phyloP scores from a whole-genome alignment of 2,888 invertebrate species.

The Ornithoptera alexandrae region DNA sequence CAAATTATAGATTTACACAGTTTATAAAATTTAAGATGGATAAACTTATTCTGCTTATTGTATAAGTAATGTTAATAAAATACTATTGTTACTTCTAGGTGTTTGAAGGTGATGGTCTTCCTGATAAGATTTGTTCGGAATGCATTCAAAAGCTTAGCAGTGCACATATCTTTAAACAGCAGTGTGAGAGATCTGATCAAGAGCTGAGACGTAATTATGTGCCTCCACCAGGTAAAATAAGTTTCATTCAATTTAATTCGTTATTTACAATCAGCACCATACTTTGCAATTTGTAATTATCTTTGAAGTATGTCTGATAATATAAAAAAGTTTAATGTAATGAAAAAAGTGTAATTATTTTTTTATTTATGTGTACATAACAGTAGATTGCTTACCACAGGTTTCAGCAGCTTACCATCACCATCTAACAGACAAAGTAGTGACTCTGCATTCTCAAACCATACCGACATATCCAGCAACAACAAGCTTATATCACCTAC shows the following conservation, averaged over 20 bases:
- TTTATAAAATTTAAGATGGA: too few relatives aligned
- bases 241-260: too few relatives aligned
- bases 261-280: too few relatives aligned
- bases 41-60: background rate
- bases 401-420: constrained; percentile 60
- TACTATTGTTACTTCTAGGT: constrained; percentile 45
- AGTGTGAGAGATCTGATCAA: constrained; percentile 73
- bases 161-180: constrained; percentile 75
- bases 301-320: too few relatives aligned
- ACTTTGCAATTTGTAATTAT: too few relatives aligned
- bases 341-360: too few relatives aligned
- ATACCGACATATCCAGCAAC: constrained; percentile 62
- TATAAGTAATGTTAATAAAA: background rate
- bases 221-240: constrained; percentile 61
- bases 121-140: constrained; percentile 74
- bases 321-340: too few relatives aligned
- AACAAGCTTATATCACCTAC: constrained; percentile 49
- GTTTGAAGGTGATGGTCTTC: constrained; percentile 73
- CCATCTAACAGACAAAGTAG: constrained; percentile 70
- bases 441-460: constrained; percentile 72
- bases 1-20: too few relatives aligned
- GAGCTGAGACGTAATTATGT: constrained; percentile 72
- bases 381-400: constrained; percentile 38
- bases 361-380: too few relatives aligned
- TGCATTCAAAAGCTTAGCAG: constrained; percentile 75